Evolutionary conservation across 1,140 invertebrate genomes (phyloP), one percentile per base, ranked within the genome.

Genomic region (Telenomus remus): DNA sequence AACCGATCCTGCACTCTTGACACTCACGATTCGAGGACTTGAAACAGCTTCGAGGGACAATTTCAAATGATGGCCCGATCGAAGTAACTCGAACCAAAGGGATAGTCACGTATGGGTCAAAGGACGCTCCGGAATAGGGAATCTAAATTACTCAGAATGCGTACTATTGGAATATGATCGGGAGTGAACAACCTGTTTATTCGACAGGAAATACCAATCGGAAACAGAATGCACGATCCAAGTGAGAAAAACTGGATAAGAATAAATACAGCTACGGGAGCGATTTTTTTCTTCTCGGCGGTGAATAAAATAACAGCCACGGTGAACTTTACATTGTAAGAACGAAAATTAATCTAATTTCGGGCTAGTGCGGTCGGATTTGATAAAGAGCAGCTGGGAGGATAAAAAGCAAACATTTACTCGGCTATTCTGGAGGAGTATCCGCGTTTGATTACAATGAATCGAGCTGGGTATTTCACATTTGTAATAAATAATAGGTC

Each of bases 401-500:
- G 6, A 27, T 27, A 27, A 27, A 27, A n/a, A 27, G 19, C 2
- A 27, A 27, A 27, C 19, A 27, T 39, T 39, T 11, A 3, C n/a
- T 39, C 37, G n/a, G n/a, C 1, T 39, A 39, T 9, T 39, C n/a
- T 3, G n/a, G n/a, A 39, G 37, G 9, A 39, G 37, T 39, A 39
- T 6, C 19, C 37, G 37, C 37, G n/a, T 39, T 39, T 39, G 9
- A 39, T 39, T 39, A 39, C n/a, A 39, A 9, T n/a, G 37, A 39
- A n/a, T 39, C n/a, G n/a, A 39, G 37, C 9, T 39, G 37, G n/a
- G 3, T 11, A 39, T 11, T 39, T 39, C 37, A 39, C 37, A 39
- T 39, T 39, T 39, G 37, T 39, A 39, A 39, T 39, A 39, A 39
- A 39, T 39, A 39, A 39, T 39, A 39, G 37, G 37, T 39, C 37